A percentile compares a stretch with the other conserved stretches of the same genome.
phyloP scores from a whole-genome alignment of 2,113 vertebrate species.

The Gobiocypris rarus region DNA sequence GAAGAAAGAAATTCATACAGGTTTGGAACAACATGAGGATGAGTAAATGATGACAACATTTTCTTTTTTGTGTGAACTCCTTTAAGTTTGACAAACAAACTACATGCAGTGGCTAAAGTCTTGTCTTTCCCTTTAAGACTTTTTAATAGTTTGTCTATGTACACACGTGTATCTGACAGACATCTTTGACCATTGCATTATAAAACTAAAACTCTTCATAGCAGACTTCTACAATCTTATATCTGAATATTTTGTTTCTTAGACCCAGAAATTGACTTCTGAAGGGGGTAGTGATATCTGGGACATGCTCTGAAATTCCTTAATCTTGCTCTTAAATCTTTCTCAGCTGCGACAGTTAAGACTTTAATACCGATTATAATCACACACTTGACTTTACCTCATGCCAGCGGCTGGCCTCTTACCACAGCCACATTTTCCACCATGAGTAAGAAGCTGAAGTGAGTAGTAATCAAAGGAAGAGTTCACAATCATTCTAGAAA shows the following conservation, averaged over 20 bases:
- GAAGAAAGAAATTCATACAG: no score
- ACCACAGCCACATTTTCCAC: no score
- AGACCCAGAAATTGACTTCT: background rate
- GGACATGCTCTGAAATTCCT: conserved; percentile 20
- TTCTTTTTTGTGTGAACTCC: no score
- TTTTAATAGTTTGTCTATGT: no score
- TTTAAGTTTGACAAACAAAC: no score
- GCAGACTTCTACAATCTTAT: background rate
- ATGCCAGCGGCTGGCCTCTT: background rate
- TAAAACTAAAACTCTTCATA: no score
- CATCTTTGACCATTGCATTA: no score
- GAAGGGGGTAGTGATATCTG: background rate
- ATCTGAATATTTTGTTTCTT: conserved; percentile 6
- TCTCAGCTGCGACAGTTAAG: background rate
- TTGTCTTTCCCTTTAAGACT: no score
- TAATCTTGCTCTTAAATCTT: background rate
- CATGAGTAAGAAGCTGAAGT: background rate
- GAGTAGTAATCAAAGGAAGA: background rate
- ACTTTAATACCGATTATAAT: conserved; percentile 9
- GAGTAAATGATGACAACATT: no score
- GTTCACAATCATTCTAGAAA: background rate
- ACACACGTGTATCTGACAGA: no score
- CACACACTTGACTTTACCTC: background rate
- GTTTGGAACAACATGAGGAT: no score
- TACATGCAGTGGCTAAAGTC: no score